Percentiles rank a stretch among this genome's conserved stretches.
These are phyloP conservation scores for Momotus momota DNA, from an alignment of 2,797 vertebrate genomes.

Conservation along the genomic window DNA sequence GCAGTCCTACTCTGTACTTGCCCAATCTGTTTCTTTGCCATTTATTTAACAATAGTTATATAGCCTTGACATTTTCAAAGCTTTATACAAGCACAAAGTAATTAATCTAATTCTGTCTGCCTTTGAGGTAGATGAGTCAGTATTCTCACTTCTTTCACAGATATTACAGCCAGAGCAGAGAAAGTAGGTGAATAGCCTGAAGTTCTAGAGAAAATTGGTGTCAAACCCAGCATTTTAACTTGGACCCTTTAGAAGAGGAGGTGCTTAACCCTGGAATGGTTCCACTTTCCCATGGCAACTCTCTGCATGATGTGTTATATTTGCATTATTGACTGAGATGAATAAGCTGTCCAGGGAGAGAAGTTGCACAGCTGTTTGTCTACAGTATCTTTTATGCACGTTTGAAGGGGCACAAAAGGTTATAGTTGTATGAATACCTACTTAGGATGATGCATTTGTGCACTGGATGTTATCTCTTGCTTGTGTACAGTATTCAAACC, in stretches of 20 bases:
- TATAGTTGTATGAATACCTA: background rate
- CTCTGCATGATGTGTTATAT: background rate
- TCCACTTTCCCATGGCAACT: constrained; percentile 4
- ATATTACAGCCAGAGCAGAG: constrained; percentile 22
- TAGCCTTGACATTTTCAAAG: constrained; percentile 67
- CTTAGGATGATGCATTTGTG: background rate
- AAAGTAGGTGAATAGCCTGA: constrained; percentile 40
- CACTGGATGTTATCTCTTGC: background rate
- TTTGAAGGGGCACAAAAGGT: background rate
- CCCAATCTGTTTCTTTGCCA: constrained; percentile 42
- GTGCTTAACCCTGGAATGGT: constrained; percentile 21
- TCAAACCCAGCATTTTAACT: constrained; percentile 46
- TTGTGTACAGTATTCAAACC: background rate
- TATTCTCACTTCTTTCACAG: constrained; percentile 37
- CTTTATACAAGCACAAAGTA: constrained; percentile 61
- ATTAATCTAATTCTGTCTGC: constrained; percentile 68
- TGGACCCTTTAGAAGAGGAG: background rate
- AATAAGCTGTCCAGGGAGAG: background rate
- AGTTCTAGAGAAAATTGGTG: constrained; percentile 66
- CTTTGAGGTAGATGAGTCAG: constrained; percentile 59
- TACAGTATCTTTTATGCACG: background rate
- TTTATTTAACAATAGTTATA: constrained; percentile 65
- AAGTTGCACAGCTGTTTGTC: background rate
- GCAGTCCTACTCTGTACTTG: constrained; percentile 10
- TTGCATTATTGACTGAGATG: constrained; percentile 28